Conservation (phyloP, 2,113 vertebrate genomes). For the Plotosus lineatus region DNA sequence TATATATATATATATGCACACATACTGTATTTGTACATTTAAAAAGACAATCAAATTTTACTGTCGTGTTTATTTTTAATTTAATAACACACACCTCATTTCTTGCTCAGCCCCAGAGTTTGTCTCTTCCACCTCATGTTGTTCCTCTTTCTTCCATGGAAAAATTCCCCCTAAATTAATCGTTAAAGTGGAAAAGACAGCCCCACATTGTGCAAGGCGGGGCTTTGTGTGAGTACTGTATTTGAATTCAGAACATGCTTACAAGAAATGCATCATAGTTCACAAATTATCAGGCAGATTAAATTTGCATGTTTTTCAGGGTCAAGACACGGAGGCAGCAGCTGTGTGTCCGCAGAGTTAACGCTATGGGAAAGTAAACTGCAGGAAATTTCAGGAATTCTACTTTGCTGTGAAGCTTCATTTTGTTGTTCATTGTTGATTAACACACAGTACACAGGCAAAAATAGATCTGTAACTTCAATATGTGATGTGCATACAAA, state of each 20-base stretch:
- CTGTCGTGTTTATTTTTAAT: neutral
- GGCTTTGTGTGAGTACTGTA: slow-evolving; percentile 19
- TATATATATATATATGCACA: too few species aligned
- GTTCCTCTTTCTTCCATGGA: neutral
- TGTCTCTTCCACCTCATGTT: neutral
- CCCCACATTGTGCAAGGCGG: neutral
- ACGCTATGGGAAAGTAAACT: neutral
- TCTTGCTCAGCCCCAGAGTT: neutral
- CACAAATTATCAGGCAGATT: neutral
- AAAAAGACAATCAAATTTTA: too few species aligned
- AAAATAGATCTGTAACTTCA: too few species aligned
- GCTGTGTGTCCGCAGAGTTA: neutral
- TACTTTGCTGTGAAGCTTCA: too few species aligned
- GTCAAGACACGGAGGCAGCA: neutral
- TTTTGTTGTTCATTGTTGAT: too few species aligned
- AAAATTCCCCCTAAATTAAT: neutral
- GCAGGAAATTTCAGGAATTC: too few species aligned
- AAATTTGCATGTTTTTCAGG: neutral
- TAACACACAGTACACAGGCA: too few species aligned
- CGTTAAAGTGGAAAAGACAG: neutral
- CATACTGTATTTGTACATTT: too few species aligned
- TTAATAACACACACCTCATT: neutral
- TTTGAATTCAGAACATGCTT: neutral
- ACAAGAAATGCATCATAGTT: neutral
- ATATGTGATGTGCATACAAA: too few species aligned